Percentiles rank a stretch among this genome's conserved stretches.
These are phyloP conservation scores for Patella caerulea DNA, from an alignment of 2,888 invertebrate genomes.

Conservation along the genomic window DNA sequence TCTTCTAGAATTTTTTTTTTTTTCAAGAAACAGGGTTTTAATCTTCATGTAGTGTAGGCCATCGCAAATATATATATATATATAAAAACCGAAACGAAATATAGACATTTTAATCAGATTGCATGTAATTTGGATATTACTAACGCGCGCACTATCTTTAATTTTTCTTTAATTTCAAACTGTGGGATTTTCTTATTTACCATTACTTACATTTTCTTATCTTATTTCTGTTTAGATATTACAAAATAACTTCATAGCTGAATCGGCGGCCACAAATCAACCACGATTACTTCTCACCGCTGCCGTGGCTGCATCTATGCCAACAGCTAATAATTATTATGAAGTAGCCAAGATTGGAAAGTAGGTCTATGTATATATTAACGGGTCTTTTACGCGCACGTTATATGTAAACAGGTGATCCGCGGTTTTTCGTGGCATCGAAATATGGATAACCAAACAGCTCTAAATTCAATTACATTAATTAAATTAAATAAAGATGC, in stretches of 20 bases:
- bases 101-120: no score
- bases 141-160: slow-evolving; percentile 18
- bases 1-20: no score
- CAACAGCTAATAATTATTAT: slow-evolving; percentile 33
- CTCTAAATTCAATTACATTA: no score
- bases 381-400: no score
- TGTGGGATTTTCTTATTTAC: not conserved
- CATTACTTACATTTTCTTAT: slow-evolving; percentile 3
- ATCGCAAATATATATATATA: no score
- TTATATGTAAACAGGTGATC: no score
- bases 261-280: slow-evolving; percentile 25
- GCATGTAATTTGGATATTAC: not conserved
- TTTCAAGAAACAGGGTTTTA: no score
- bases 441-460: no score
- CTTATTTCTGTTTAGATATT: slow-evolving; percentile 29
- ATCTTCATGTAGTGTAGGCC: no score
- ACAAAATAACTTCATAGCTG: slow-evolving; percentile 32
- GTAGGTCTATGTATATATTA: slow-evolving; percentile 19
- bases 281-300: slow-evolving; percentile 40
- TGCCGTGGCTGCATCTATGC: slow-evolving; percentile 40
- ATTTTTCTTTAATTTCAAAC: slow-evolving; percentile 11
- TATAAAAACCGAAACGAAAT: no score
- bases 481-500: no score
- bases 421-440: no score
- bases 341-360: slow-evolving; percentile 33